Percentiles rank a stretch among this genome's conserved stretches.
Evolutionary conservation across 2,113 vertebrate species (phyloP).

Genomic region (Megaleporinus macrocephalus): DNA sequence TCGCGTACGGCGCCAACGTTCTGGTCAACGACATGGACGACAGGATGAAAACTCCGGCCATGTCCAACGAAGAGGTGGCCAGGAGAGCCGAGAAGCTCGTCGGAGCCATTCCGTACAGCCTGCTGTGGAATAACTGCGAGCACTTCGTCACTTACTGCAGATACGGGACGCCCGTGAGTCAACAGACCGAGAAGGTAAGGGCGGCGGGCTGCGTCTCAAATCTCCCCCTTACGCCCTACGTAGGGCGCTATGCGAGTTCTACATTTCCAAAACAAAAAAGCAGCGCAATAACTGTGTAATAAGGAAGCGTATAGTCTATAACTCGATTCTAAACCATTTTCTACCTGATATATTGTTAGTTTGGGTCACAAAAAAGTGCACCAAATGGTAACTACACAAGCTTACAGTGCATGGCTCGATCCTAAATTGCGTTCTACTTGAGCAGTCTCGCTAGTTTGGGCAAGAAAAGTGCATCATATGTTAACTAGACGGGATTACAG

Average conservation of each 20-base stretch:
- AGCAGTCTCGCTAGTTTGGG: no score
- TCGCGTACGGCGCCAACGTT: slow-evolving; percentile 86
- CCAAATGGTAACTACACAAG: no score
- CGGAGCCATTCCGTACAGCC: slow-evolving; percentile 84
- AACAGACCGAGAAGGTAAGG: slow-evolving; percentile 88
- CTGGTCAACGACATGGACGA: slow-evolving; percentile 84
- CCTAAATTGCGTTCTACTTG: no score
- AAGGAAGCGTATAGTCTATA: no score
- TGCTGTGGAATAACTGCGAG: slow-evolving; percentile 97
- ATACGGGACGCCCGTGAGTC: slow-evolving; percentile 82
- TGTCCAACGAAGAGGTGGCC: slow-evolving; percentile 82
- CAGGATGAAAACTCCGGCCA: slow-evolving; percentile 67
- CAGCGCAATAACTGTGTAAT: neutral
- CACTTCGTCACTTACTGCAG: slow-evolving; percentile 93
- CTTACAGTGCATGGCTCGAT: no score
- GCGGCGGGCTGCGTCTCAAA: neutral
- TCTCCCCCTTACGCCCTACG: neutral
- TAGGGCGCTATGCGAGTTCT: neutral
- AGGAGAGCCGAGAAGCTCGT: slow-evolving; percentile 83
- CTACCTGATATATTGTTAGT: no score
- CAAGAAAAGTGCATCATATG: no score
- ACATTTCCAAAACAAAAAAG: neutral
- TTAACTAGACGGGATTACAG: no score
- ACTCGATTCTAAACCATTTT: no score
- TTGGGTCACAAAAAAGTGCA: no score